Conservation (phyloP, 2,113 vertebrate genomes). For the Tonatia bakeri region DNA sequence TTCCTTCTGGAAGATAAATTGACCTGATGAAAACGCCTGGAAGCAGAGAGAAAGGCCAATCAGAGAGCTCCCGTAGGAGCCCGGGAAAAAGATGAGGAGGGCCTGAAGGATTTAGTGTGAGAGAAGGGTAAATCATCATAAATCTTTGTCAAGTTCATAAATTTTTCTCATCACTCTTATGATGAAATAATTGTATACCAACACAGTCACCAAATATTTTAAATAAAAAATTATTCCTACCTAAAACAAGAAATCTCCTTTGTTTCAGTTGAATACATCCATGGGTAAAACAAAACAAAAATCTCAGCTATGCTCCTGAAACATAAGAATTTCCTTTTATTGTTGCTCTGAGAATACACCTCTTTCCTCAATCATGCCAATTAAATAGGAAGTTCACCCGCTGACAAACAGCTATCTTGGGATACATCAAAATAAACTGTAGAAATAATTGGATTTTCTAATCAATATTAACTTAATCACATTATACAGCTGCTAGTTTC, state of each 20-base stretch:
- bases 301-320: neutral
- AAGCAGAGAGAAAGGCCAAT: neutral
- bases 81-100: neutral
- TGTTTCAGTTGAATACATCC: neutral
- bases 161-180: neutral
- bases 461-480: slow-evolving; percentile 60
- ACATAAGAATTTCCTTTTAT: slow-evolving; percentile 4
- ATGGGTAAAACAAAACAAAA: slow-evolving; percentile 41
- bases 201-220: slow-evolving; percentile 18
- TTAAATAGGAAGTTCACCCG: slow-evolving; percentile 29
- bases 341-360: slow-evolving; percentile 31
- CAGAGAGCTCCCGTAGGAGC: neutral
- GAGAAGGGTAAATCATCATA: neutral
- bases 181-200: neutral
- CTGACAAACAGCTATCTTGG: slow-evolving; percentile 57
- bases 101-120: neutral
- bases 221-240: slow-evolving; percentile 15
- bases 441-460: slow-evolving; percentile 62
- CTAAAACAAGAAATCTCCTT: neutral
- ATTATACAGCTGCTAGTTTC: neutral
- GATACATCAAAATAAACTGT: slow-evolving; percentile 46
- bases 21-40: neutral
- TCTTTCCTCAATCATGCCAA: slow-evolving; percentile 59
- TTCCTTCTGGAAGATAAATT: neutral
- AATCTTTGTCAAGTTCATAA: neutral